Evolutionary conservation across 2,888 invertebrate species (phyloP).

Genomic region (Subacronicta megacephala): DNA sequence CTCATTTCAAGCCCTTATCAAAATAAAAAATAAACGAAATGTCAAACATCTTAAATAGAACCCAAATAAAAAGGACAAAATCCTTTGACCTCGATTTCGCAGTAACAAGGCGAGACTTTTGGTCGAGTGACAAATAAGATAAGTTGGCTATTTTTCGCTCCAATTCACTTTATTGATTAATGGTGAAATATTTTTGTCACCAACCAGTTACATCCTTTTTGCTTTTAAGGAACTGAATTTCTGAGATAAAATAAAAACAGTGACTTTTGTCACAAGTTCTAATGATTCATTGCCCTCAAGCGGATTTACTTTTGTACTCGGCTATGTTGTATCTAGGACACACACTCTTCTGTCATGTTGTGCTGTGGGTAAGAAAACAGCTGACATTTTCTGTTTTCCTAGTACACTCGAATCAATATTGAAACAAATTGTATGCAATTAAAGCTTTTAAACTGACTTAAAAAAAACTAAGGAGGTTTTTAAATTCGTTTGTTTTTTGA

Average conservation of each 20-base stretch:
- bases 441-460: too few species aligned
- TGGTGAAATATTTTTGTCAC: conserved; percentile 4
- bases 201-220: conserved; percentile 18
- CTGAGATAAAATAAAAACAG: not conserved
- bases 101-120: conserved; percentile 22
- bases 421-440: not conserved
- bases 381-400: conserved; percentile 25
- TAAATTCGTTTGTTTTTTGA: too few species aligned
- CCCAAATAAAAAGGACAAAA: conserved; percentile 4
- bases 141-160: conserved; percentile 32
- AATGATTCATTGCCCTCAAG: conserved; percentile 7
- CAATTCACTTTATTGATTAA: conserved; percentile 37
- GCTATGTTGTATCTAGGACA: conserved; percentile 1
- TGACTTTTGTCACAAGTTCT: not conserved
- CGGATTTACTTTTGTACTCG: not conserved
- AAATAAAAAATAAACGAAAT: too few species aligned
- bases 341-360: conserved; percentile 8
- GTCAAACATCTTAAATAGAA: too few species aligned
- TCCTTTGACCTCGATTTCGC: conserved; percentile 28
- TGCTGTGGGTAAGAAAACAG: conserved; percentile 3
- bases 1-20: too few species aligned
- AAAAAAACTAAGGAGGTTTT: too few species aligned
- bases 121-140: conserved; percentile 33
- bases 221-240: conserved; percentile 4
- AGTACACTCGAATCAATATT: conserved; percentile 12